These are phyloP conservation scores for Zoanthus sociatus DNA, from an alignment of 92 coral and sea anemone species.

Conservation along the genomic window DNA sequence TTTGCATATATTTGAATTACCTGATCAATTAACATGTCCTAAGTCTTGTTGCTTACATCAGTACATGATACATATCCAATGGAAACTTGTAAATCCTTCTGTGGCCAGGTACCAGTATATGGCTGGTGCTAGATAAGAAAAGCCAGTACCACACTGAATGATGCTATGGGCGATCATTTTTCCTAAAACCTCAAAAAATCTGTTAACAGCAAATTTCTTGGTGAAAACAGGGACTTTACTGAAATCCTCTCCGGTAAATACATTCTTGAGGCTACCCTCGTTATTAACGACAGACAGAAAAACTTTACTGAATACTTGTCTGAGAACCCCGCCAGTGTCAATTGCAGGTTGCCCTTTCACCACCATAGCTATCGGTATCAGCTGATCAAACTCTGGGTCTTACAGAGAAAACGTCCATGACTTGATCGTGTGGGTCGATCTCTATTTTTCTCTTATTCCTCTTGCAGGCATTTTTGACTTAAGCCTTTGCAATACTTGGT, in stretches of 20 bases:
- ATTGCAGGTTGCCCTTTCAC: constrained; percentile 60
- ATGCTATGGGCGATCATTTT: constrained; percentile 50
- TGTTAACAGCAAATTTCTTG: constrained; percentile 63
- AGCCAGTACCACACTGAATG: too few species aligned
- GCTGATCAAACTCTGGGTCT: constrained; percentile 64
- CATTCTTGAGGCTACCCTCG: constrained; percentile 7
- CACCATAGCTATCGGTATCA: constrained; percentile 17
- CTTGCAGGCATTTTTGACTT: neutral
- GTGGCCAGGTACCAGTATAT: too few species aligned
- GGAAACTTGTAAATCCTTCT: too few species aligned
- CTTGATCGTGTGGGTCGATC: constrained; percentile 54
- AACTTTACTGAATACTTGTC: constrained; percentile 63
- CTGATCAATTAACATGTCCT: too few species aligned
- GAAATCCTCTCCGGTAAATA: constrained; percentile 48
- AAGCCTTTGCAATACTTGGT: too few species aligned
- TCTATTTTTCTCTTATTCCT: constrained; percentile 52
- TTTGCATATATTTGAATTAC: too few species aligned
- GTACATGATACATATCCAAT: too few species aligned
- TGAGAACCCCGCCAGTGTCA: constrained; percentile 68
- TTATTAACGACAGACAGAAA: constrained; percentile 37
- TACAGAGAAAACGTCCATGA: constrained; percentile 56
- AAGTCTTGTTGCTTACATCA: too few species aligned
- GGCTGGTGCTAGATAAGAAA: too few species aligned
- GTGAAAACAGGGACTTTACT: constrained; percentile 57
- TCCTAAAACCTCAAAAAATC: constrained; percentile 65